Percentiles rank a stretch among this genome's conserved stretches.
phyloP scores from a whole-genome alignment of 2,113 vertebrate genomes.

The Trinectes maculatus region DNA sequence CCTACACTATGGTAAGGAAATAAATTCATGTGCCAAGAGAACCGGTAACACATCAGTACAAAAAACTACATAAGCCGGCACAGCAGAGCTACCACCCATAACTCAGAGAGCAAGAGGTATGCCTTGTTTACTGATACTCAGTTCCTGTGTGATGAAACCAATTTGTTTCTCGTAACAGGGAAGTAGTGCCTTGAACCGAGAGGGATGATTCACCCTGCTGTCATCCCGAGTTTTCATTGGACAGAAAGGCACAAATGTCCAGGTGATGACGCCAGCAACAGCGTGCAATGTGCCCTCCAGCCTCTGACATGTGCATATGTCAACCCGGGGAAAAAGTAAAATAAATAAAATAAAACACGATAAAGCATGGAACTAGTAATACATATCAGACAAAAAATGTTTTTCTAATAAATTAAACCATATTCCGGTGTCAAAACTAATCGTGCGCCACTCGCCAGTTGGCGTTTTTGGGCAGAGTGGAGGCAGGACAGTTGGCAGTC shows the following conservation, averaged over 20 bases:
- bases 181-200: constrained; percentile 50
- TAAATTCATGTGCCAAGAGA: constrained; percentile 44
- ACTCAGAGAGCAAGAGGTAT: constrained; percentile 48
- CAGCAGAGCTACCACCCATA: constrained; percentile 22
- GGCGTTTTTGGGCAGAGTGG: constrained; percentile 58
- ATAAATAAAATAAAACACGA: background rate
- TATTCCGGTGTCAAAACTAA: constrained; percentile 41
- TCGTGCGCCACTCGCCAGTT: constrained; percentile 53
- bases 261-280: constrained; percentile 53
- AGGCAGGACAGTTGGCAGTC: constrained; percentile 73
- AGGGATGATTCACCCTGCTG: constrained; percentile 73
- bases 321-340: background rate
- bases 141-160: constrained; percentile 73
- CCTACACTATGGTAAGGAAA: constrained; percentile 36
- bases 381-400: background rate
- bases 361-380: background rate
- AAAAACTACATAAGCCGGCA: constrained; percentile 34
- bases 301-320: background rate
- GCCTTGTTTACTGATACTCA: constrained; percentile 68
- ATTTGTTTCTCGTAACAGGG: constrained; percentile 69
- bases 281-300: constrained; percentile 24
- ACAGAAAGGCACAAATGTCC: constrained; percentile 56
- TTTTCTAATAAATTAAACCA: constrained; percentile 21
- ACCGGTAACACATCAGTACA: constrained; percentile 46
- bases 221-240: constrained; percentile 58